Evolutionary conservation across 2,888 invertebrate genomes (phyloP).

Genomic region (Atherix ibis): DNA sequence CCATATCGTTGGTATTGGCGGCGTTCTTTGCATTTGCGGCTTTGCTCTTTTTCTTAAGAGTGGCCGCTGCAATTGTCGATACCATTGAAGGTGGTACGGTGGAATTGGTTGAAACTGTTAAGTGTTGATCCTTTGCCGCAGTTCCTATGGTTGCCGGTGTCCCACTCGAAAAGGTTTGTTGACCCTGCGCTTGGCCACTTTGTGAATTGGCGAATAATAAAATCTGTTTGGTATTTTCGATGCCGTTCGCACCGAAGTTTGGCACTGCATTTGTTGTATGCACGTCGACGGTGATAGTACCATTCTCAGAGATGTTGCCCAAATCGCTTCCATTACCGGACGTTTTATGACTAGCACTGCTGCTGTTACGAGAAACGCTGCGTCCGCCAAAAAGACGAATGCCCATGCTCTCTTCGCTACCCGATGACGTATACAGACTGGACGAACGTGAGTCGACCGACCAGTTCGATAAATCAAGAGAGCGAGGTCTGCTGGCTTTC

Average conservation of each 20-base stretch:
- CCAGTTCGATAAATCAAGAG: constrained; percentile 74
- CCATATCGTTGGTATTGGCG: constrained; percentile 21
- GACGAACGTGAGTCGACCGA: constrained; percentile 74
- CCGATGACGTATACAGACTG: constrained; percentile 65
- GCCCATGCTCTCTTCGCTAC: constrained; percentile 73
- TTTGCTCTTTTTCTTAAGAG: constrained; percentile 28
- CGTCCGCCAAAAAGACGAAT: constrained; percentile 39
- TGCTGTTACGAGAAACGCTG: constrained; percentile 58
- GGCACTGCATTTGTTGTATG: constrained; percentile 13
- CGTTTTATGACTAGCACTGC: constrained; percentile 53
- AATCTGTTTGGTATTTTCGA: constrained; percentile 13
- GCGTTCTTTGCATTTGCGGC: constrained; percentile 20
- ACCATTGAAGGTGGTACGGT: background rate
- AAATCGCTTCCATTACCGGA: constrained; percentile 31
- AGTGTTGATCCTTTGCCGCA: constrained; percentile 6
- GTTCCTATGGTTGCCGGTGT: background rate
- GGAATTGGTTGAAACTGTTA: background rate
- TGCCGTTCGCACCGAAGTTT: constrained; percentile 6
- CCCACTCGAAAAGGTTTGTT: background rate
- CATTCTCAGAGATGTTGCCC: constrained; percentile 39
- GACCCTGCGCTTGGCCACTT: constrained; percentile 8
- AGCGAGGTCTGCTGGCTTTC: constrained; percentile 67
- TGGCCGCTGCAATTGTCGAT: constrained; percentile 19
- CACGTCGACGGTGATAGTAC: constrained; percentile 27
- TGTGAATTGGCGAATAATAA: no score